These are phyloP conservation scores for Apomyelois bistriatella DNA, from an alignment of 2,888 invertebrate species.

Conservation along the genomic window DNA sequence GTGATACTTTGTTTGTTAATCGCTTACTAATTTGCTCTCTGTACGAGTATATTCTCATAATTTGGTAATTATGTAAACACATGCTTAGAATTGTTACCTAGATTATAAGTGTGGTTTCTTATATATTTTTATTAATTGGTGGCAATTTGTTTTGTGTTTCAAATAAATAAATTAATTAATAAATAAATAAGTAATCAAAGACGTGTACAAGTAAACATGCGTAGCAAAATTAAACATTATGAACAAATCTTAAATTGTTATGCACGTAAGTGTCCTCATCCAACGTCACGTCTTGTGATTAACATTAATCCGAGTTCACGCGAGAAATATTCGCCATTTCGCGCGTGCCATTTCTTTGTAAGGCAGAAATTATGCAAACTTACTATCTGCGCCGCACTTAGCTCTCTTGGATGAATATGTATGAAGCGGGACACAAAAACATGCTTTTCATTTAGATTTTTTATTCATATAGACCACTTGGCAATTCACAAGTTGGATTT, in stretches of 20 bases:
- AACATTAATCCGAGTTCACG: slow-evolving; percentile 30
- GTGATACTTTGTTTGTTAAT: no score
- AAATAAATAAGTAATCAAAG: no score
- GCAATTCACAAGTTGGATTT: no score
- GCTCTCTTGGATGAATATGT: slow-evolving; percentile 36
- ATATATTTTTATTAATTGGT: no score
- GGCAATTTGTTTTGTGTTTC: no score
- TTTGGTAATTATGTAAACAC: no score
- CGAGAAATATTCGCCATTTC: slow-evolving; percentile 34
- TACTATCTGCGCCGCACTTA: slow-evolving; percentile 26
- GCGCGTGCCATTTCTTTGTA: slow-evolving; percentile 38
- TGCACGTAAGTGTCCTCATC: background rate
- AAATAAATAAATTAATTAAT: no score
- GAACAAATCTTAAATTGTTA: background rate
- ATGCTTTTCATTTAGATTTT: background rate
- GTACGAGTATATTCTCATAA: no score
- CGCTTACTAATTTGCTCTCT: no score
- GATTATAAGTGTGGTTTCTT: no score
- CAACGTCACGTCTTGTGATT: slow-evolving; percentile 7
- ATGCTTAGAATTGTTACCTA: no score
- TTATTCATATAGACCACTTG: background rate
- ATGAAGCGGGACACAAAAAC: slow-evolving; percentile 19
- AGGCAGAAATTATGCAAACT: slow-evolving; percentile 43
- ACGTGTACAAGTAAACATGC: no score
- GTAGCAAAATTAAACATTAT: background rate